Evolutionary conservation across 2,888 invertebrate species (phyloP).

Genomic region (Epinotia ramella): DNA sequence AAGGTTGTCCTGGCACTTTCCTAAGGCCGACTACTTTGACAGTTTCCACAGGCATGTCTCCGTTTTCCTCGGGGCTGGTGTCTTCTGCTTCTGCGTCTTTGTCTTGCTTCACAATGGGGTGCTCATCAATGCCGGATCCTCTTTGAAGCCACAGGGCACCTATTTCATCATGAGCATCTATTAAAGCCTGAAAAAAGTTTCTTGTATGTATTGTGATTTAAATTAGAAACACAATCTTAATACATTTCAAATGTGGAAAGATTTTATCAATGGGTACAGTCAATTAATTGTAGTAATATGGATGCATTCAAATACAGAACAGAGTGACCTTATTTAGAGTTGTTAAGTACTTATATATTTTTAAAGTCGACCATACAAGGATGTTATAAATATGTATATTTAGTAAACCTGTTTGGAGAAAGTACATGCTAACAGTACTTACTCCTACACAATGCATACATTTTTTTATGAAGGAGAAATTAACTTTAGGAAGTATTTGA

Average conservation of each 20-base stretch:
- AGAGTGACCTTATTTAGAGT: too few relatives aligned
- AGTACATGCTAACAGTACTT: constrained; percentile 24
- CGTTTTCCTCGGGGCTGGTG: constrained; percentile 76
- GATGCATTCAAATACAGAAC: too few relatives aligned
- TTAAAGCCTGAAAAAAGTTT: constrained; percentile 86
- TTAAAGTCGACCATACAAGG: neutral
- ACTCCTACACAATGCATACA: constrained; percentile 12
- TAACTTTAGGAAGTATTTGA: neutral
- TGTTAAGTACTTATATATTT: neutral
- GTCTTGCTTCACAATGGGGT: constrained; percentile 65
- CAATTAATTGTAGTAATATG: too few relatives aligned
- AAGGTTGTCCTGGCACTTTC: constrained; percentile 93
- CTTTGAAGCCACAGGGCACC: constrained; percentile 87
- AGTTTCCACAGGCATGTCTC: constrained; percentile 90
- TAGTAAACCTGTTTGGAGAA: constrained; percentile 42
- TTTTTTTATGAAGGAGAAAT: neutral
- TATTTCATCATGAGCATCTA: constrained; percentile 96
- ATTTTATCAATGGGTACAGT: too few relatives aligned
- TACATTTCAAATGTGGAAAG: too few relatives aligned
- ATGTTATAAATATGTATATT: neutral
- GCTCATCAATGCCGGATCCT: constrained; percentile 81
- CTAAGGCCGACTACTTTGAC: constrained; percentile 95
- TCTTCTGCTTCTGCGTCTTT: constrained; percentile 67
- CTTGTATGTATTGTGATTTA: neutral
- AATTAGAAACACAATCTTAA: too few relatives aligned